Conservation (phyloP, 2,113 vertebrate species). For the Chascanopsetta lugubris region DNA sequence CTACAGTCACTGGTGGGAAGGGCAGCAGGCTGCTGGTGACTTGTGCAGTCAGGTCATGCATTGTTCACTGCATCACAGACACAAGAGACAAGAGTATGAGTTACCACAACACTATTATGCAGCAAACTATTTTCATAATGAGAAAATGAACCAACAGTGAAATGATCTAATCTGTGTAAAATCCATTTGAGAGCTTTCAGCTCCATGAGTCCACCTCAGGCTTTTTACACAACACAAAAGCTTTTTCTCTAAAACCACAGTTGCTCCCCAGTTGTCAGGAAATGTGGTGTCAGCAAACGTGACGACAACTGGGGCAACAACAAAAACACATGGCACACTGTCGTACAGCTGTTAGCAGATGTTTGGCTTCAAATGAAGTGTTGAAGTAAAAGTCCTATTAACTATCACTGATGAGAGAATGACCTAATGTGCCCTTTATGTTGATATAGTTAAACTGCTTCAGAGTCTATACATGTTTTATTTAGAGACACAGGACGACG, state of each 20-base stretch:
- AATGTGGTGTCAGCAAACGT: constrained; percentile 30
- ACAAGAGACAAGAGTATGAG: not conserved
- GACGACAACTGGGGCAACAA: constrained; percentile 42
- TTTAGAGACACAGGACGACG: not conserved
- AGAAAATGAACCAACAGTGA: not conserved
- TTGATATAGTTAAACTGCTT: not conserved
- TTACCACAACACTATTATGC: not conserved
- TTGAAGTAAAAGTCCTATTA: not conserved
- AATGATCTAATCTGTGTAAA: not conserved
- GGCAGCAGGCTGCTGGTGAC: constrained; percentile 92
- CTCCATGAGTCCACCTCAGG: constrained; percentile 13
- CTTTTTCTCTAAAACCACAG: constrained; percentile 51
- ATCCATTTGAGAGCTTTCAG: constrained; percentile 1
- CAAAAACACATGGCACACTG: constrained; percentile 2
- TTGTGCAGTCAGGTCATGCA: constrained; percentile 89
- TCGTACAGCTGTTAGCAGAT: constrained; percentile 27
- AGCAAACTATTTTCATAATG: no score
- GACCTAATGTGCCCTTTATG: not conserved
- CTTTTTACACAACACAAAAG: constrained; percentile 42
- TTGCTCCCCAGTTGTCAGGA: constrained; percentile 56
- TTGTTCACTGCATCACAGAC: constrained; percentile 76
- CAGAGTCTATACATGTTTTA: not conserved
- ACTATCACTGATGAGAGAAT: not conserved
- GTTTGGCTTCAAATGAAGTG: not conserved
- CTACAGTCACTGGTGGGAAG: constrained; percentile 89